A percentile compares a stretch with the other conserved stretches of the same genome.
phyloP scores from a whole-genome alignment of 2,113 vertebrate genomes.

The Catharus minimus region DNA sequence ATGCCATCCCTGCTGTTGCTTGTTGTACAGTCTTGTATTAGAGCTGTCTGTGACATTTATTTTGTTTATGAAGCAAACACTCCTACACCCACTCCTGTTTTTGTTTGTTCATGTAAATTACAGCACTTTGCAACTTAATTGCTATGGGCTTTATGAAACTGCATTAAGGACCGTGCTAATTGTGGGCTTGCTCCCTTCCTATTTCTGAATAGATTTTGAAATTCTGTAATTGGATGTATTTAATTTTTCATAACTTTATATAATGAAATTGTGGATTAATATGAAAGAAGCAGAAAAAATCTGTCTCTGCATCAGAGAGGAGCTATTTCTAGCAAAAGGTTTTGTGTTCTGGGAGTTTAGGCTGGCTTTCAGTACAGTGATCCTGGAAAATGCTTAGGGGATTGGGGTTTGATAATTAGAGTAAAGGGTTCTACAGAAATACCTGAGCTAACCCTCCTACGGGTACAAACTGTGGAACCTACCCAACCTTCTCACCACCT shows the following conservation, averaged over 20 bases:
- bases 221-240: slow-evolving; percentile 8
- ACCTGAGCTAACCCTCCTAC: background rate
- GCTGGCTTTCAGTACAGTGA: background rate
- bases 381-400: background rate
- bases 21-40: background rate
- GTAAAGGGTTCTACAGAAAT: background rate
- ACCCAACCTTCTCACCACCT: background rate
- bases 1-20: background rate
- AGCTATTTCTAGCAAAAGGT: background rate
- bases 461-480: background rate
- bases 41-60: background rate
- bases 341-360: background rate
- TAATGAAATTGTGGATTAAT: background rate
- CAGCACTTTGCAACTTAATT: slow-evolving; percentile 26
- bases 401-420: background rate
- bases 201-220: background rate
- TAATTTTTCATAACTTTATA: background rate
- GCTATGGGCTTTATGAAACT: background rate
- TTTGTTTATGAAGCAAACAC: slow-evolving; percentile 27
- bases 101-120: slow-evolving; percentile 30
- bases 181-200: background rate
- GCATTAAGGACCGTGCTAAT: background rate
- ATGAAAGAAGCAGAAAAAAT: background rate
- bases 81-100: background rate
- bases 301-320: background rate